These are phyloP conservation scores for Bubalus kerabau DNA, from an alignment of 2,113 vertebrate species.

Conservation along the genomic window DNA sequence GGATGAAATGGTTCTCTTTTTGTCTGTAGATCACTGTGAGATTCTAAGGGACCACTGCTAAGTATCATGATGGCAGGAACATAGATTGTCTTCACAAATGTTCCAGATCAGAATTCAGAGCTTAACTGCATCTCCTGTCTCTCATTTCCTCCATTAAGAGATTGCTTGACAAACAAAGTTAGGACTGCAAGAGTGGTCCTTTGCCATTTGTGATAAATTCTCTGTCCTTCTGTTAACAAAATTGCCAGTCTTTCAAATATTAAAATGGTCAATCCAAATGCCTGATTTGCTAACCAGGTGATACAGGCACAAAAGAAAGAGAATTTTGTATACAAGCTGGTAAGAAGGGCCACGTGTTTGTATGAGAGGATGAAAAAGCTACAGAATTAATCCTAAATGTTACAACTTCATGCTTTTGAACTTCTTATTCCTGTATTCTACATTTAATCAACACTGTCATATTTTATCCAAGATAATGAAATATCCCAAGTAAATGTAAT, in stretches of 20 bases:
- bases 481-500: neutral
- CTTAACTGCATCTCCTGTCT: neutral
- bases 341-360: neutral
- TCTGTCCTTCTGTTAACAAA: neutral
- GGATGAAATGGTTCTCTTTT: neutral
- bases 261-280: neutral
- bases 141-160: neutral
- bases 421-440: neutral
- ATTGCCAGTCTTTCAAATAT: neutral
- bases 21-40: neutral
- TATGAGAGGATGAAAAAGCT: neutral
- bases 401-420: neutral
- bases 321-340: neutral
- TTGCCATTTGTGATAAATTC: neutral
- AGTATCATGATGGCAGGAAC: neutral
- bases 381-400: neutral
- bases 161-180: neutral
- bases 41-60: neutral
- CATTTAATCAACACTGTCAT: neutral
- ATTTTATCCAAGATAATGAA: conserved; percentile 26
- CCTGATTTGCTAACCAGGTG: neutral
- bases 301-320: neutral
- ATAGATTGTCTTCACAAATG: neutral
- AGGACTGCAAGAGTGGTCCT: neutral
- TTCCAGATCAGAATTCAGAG: neutral